Conservation (phyloP, 2,888 invertebrate genomes). For the Ecliptopera silaceata region DNA sequence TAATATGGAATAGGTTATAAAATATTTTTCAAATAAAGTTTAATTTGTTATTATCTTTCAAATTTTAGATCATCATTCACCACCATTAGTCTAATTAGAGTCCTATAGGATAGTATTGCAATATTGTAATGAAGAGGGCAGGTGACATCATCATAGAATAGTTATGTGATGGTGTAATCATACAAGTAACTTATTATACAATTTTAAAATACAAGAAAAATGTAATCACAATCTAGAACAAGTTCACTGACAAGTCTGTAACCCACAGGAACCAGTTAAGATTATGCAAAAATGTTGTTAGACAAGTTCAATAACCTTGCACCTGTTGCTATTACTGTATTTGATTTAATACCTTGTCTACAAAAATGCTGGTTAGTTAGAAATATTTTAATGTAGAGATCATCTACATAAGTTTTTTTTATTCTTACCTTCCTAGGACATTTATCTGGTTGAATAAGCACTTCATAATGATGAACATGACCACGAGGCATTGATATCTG, state of each 20-base stretch:
- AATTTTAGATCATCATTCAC: not conserved
- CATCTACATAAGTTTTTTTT: not conserved
- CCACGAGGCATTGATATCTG: constrained; percentile 99
- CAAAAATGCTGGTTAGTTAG: not conserved
- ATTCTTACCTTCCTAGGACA: constrained; percentile 95
- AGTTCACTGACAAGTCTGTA: constrained; percentile 18
- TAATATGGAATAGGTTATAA: too few relatives aligned
- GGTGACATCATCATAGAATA: not conserved
- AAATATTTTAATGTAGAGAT: too few relatives aligned
- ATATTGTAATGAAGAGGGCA: not conserved
- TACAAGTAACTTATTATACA: not conserved
- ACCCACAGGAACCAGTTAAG: constrained; percentile 27
- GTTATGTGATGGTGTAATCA: not conserved
- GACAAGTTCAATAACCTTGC: constrained; percentile 30
- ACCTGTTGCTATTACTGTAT: constrained; percentile 22
- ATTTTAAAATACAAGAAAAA: constrained; percentile 11
- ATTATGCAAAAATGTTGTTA: constrained; percentile 28
- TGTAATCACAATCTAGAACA: constrained; percentile 13
- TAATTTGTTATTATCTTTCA: not conserved
- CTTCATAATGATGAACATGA: constrained; percentile 99
- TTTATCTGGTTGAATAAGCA: constrained; percentile 99
- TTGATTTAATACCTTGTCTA: constrained; percentile 7
- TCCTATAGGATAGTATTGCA: not conserved
- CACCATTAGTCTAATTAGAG: not conserved
- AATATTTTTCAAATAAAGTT: too few relatives aligned